Conservation (phyloP, 2,797 vertebrate genomes). For the Echiichthys vipera region DNA sequence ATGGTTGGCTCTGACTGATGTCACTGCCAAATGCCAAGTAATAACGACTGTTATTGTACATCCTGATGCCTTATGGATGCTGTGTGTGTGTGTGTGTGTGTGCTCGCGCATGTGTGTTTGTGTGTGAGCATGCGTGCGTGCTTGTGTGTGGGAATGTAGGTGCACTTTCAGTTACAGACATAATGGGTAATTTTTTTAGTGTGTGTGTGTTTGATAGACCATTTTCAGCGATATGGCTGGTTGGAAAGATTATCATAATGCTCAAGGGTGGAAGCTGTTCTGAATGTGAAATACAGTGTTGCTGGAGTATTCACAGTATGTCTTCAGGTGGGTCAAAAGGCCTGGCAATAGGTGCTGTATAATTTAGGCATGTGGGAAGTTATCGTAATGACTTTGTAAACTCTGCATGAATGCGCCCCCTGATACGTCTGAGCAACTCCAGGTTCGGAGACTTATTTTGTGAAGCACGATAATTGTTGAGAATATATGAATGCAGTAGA, state of each 20-base stretch:
- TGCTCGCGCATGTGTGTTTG: neutral
- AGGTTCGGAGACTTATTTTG: constrained; percentile 43
- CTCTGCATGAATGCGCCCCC: constrained; percentile 37
- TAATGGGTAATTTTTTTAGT: constrained; percentile 29
- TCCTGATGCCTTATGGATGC: constrained; percentile 51
- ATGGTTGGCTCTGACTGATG: constrained; percentile 70
- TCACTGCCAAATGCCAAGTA: constrained; percentile 69
- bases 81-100: neutral
- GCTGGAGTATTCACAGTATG: constrained; percentile 58
- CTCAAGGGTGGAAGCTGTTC: constrained; percentile 54
- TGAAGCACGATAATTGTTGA: constrained; percentile 22
- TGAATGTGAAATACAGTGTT: constrained; percentile 66
- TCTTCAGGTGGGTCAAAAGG: constrained; percentile 72
- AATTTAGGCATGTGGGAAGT: constrained; percentile 61
- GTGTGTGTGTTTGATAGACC: constrained; percentile 22
- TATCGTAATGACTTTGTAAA: constrained; percentile 64
- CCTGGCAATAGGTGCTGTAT: constrained; percentile 63
- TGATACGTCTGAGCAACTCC: constrained; percentile 21
- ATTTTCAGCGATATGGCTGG: constrained; percentile 50
- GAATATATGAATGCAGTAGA: constrained; percentile 2
- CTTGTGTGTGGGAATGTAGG: neutral
- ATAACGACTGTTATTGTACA: constrained; percentile 67
- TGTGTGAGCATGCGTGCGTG: no score
- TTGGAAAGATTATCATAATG: constrained; percentile 60
- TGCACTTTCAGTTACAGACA: constrained; percentile 30